These are phyloP conservation scores for Periplaneta americana DNA, from an alignment of 1,140 invertebrate genomes.

Conservation along the genomic window DNA sequence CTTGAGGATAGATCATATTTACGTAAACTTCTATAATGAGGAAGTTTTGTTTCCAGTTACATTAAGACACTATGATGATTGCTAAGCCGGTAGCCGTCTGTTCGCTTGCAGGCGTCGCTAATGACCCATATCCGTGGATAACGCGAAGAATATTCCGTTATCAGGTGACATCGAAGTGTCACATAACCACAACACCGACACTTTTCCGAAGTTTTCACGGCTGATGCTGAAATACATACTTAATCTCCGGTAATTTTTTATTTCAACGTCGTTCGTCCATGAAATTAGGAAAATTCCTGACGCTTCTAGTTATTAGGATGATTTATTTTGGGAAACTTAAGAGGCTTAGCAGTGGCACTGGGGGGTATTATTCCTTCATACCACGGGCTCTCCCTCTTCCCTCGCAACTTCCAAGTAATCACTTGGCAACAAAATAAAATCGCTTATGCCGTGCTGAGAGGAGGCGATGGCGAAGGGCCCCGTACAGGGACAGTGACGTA, in stretches of 20 bases:
- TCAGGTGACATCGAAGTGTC: too few relatives aligned
- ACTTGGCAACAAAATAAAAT: not conserved
- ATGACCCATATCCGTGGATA: too few relatives aligned
- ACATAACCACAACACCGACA: too few relatives aligned
- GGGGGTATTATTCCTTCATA: not conserved
- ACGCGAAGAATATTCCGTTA: too few relatives aligned
- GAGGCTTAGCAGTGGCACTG: not conserved
- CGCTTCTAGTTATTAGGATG: not conserved
- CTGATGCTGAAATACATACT: too few relatives aligned
- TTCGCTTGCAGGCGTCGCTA: too few relatives aligned
- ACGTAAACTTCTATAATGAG: too few relatives aligned
- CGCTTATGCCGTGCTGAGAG: not conserved
- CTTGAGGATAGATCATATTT: too few relatives aligned
- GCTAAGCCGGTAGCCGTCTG: too few relatives aligned
- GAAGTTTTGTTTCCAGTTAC: too few relatives aligned
- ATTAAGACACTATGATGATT: too few relatives aligned
- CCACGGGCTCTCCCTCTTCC: not conserved
- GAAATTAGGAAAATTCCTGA: not conserved
- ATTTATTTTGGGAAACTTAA: not conserved
- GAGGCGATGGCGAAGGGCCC: not conserved
- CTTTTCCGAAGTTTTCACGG: too few relatives aligned
- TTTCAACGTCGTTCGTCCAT: not conserved
- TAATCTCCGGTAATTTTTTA: not conserved
- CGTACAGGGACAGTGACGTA: not conserved
- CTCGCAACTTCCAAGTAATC: not conserved